Percentiles rank a stretch among this genome's conserved stretches.
These are phyloP conservation scores for Pyrrhia umbra DNA, from an alignment of 2,888 invertebrate species.

Conservation along the genomic window DNA sequence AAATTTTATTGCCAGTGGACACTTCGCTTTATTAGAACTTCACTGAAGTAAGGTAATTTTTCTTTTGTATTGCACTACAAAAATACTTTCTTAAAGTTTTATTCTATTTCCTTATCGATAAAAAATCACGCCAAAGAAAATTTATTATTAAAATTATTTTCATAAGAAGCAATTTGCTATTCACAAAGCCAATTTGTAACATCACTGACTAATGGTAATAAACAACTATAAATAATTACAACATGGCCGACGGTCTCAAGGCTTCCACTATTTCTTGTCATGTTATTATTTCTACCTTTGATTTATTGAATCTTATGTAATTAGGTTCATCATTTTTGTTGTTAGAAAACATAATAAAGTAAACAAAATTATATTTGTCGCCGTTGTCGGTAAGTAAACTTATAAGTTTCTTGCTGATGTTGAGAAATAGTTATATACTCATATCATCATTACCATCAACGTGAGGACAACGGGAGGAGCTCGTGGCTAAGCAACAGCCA, in stretches of 20 bases:
- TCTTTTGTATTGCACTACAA: not conserved
- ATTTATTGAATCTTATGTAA: not conserved
- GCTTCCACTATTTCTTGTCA: not conserved
- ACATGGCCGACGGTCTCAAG: not conserved
- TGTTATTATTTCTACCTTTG: slow-evolving; percentile 15
- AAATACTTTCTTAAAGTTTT: not conserved
- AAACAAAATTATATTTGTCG: too few relatives aligned
- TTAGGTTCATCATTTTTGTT: not conserved
- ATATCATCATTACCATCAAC: too few relatives aligned
- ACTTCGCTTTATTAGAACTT: too few relatives aligned
- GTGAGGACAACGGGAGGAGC: too few relatives aligned
- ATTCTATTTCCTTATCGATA: not conserved
- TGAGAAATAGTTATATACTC: too few relatives aligned
- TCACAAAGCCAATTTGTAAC: slow-evolving; percentile 11
- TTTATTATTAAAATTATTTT: slow-evolving; percentile 4
- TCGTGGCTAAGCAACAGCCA: too few relatives aligned
- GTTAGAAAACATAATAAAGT: not conserved
- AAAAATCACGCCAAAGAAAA: slow-evolving; percentile 4
- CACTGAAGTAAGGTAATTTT: too few relatives aligned
- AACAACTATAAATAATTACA: slow-evolving; percentile 19
- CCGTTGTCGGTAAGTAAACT: not conserved
- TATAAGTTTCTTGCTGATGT: too few relatives aligned
- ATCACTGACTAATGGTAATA: slow-evolving; percentile 4
- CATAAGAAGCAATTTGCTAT: not conserved
- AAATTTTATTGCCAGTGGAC: too few relatives aligned